Percentiles rank a stretch among this genome's conserved stretches.
Evolutionary conservation across 1,140 invertebrate genomes (phyloP).

Genomic region (Heliconius hermathena): DNA sequence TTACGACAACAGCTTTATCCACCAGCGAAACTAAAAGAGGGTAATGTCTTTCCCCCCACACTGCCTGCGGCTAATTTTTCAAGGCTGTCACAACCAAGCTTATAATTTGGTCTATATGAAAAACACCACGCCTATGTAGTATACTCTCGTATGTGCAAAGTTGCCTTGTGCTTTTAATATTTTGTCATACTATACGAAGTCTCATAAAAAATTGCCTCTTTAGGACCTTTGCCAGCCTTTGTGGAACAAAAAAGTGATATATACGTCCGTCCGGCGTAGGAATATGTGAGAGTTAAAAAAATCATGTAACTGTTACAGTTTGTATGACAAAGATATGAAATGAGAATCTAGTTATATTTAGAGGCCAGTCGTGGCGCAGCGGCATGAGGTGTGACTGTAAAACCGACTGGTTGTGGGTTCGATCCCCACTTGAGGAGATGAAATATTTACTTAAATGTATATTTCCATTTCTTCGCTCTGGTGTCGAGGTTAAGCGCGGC

Average conservation of each 20-base stretch:
- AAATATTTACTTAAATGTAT: no score
- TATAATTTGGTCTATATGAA: constrained; percentile 41
- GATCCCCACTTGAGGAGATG: no score
- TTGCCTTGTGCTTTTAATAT: constrained; percentile 35
- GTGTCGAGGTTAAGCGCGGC: no score
- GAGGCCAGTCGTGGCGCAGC: no score
- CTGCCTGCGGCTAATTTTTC: constrained; percentile 35
- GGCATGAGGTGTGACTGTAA: no score
- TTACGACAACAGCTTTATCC: constrained; percentile 18
- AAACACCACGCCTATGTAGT: constrained; percentile 25
- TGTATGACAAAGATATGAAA: no score
- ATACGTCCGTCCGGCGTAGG: not conserved
- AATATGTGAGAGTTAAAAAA: not conserved
- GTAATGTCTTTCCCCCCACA: constrained; percentile 31
- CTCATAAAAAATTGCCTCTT: constrained; percentile 37
- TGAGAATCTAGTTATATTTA: no score
- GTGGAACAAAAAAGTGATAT: constrained; percentile 15
- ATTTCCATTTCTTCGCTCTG: no score
- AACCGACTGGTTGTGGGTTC: no score
- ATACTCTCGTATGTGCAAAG: constrained; percentile 12
- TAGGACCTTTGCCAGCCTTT: constrained; percentile 36
- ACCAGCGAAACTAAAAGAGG: constrained; percentile 21
- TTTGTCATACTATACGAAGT: constrained; percentile 17
- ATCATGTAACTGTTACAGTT: no score
- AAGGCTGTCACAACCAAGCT: constrained; percentile 38